A percentile compares a stretch with the other conserved stretches of the same genome.
Conservation (phyloP, 2,888 invertebrate species). For the Parnassius glacialis region DNA sequence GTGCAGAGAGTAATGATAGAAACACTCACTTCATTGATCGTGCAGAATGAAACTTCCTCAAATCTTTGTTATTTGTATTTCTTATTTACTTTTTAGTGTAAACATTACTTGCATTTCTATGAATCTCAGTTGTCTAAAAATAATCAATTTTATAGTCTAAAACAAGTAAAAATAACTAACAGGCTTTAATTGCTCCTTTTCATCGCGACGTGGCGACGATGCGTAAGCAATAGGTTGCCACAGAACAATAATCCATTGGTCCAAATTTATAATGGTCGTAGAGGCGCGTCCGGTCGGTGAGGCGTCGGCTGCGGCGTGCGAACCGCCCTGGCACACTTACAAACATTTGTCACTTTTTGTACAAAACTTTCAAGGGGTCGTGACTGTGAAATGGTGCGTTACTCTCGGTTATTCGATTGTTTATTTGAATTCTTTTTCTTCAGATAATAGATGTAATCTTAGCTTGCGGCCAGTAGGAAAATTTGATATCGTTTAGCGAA, state of each 20-base stretch:
- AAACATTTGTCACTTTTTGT: constrained; percentile 55
- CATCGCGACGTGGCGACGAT: constrained; percentile 40
- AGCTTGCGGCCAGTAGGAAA: constrained; percentile 25
- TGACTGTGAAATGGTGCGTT: constrained; percentile 76
- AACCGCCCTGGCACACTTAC: constrained; percentile 70
- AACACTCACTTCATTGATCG: too few species aligned
- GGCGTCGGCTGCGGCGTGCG: constrained; percentile 50
- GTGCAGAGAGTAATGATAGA: too few species aligned
- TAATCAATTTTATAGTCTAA: too few species aligned
- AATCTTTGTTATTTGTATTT: too few species aligned
- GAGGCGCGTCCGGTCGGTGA: constrained; percentile 24
- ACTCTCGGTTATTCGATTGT: constrained; percentile 55
- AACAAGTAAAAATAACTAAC: neutral
- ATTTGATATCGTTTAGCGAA: constrained; percentile 35
- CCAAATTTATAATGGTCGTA: constrained; percentile 64
- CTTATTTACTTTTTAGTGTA: too few species aligned
- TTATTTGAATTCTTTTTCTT: constrained; percentile 52
- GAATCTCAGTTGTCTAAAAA: too few species aligned
- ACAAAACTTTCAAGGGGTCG: constrained; percentile 64
- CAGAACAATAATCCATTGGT: constrained; percentile 39
- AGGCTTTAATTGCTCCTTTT: neutral
- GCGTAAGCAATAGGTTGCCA: constrained; percentile 43
- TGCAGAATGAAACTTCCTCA: too few species aligned
- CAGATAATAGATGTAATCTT: constrained; percentile 53
- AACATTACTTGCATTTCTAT: too few species aligned